These are phyloP conservation scores for Oeneis ivallda DNA, from an alignment of 2,888 invertebrate species.

Conservation along the genomic window DNA sequence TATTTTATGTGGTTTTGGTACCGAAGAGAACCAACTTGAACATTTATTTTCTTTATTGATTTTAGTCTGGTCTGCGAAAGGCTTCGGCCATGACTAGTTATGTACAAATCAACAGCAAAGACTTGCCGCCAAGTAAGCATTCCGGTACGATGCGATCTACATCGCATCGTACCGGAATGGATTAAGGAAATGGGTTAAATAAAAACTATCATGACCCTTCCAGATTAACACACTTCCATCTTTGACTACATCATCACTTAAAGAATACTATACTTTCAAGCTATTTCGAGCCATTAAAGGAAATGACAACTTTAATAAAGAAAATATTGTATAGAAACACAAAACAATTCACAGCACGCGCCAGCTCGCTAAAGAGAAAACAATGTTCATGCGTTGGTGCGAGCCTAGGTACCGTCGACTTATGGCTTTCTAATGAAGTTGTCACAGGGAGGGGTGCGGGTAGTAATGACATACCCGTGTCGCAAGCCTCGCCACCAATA, in stretches of 20 bases:
- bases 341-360: slow-evolving; percentile 38
- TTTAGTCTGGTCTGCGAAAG: no score
- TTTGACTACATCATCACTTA: not conserved
- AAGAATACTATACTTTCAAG: not conserved
- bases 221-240: not conserved
- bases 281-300: not conserved
- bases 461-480: slow-evolving; percentile 34
- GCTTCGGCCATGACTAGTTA: no score
- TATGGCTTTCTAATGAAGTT: slow-evolving; percentile 77
- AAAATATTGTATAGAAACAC: not conserved
- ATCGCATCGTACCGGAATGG: no score
- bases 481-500: slow-evolving; percentile 11
- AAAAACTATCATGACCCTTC: not conserved
- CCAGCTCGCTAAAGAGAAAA: slow-evolving; percentile 51
- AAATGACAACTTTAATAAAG: not conserved
- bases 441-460: slow-evolving; percentile 45
- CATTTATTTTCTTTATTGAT: no score
- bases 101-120: no score
- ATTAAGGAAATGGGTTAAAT: no score
- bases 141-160: no score
- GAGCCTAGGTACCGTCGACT: slow-evolving; percentile 56
- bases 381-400: slow-evolving; percentile 39
- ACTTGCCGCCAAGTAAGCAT: no score
- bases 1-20: no score
- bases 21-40: no score